Evolutionary conservation across 2,113 vertebrate species (phyloP).

Genomic region (Sakesphorus luctuosus): DNA sequence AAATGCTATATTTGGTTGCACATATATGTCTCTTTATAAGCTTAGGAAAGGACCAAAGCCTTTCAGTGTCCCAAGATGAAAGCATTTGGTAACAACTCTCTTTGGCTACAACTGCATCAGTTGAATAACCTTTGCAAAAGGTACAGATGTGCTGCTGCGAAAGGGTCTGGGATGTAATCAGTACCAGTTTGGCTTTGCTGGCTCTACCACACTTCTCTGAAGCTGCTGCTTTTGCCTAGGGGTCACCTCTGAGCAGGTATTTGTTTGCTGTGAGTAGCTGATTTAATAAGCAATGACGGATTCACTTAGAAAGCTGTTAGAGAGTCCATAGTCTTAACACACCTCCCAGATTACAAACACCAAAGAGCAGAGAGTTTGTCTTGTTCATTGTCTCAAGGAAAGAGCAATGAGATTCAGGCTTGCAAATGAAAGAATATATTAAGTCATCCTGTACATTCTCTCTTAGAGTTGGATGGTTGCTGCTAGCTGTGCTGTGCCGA

Average conservation of each 20-base stretch:
- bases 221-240: neutral
- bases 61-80: neutral
- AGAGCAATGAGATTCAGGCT: neutral
- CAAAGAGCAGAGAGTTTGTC: neutral
- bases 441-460: neutral
- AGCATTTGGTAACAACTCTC: neutral
- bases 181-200: neutral
- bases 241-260: neutral
- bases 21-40: neutral
- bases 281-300: neutral
- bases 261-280: neutral
- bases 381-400: neutral
- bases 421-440: neutral
- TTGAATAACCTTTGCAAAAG: neutral
- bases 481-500: neutral
- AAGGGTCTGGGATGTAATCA: neutral
- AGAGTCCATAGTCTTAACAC: neutral
- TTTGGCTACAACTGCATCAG: neutral
- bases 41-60: neutral
- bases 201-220: neutral
- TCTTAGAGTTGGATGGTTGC: neutral
- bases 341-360: neutral
- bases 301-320: neutral
- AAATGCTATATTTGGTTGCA: neutral
- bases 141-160: neutral